A percentile compares a stretch with the other conserved stretches of the same genome.
phyloP scores from a whole-genome alignment of 2,797 vertebrate genomes.

The Toxotes lorentzi region DNA sequence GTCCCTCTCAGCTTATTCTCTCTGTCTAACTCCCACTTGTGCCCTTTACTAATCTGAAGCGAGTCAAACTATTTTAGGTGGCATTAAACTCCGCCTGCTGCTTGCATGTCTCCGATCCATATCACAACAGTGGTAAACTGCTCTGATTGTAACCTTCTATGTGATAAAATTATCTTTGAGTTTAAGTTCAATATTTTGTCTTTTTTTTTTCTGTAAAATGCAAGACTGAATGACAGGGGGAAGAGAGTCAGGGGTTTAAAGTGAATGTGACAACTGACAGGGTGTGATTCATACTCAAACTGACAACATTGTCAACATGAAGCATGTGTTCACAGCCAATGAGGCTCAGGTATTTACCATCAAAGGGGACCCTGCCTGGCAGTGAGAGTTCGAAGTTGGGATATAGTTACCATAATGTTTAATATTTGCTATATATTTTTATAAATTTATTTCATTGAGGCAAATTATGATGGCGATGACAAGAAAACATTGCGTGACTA shows the following conservation, averaged over 20 bases:
- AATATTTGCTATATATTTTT: neutral
- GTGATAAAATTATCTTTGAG: constrained; percentile 36
- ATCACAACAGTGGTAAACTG: constrained; percentile 48
- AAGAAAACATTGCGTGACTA: neutral
- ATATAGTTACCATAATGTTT: neutral
- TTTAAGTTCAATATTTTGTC: constrained; percentile 19
- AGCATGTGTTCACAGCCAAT: constrained; percentile 40
- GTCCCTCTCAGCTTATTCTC: constrained; percentile 50
- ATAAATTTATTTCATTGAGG: neutral
- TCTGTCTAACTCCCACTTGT: constrained; percentile 63
- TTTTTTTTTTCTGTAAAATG: constrained; percentile 9
- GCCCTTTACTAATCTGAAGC: constrained; percentile 64
- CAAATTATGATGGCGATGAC: neutral
- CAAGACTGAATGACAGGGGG: constrained; percentile 12
- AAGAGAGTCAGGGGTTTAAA: constrained; percentile 4
- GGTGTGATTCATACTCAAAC: constrained; percentile 52
- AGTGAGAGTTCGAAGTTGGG: neutral
- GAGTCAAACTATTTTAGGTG: constrained; percentile 69
- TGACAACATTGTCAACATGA: constrained; percentile 60
- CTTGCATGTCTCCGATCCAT: constrained; percentile 35
- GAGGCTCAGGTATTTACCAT: constrained; percentile 45
- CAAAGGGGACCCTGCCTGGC: constrained; percentile 12
- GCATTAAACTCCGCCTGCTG: constrained; percentile 60
- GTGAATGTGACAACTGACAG: constrained; percentile 35
- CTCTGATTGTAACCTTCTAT: constrained; percentile 56